Conservation (phyloP, 1,140 invertebrate species). For the Bradynema listronoti region DNA sequence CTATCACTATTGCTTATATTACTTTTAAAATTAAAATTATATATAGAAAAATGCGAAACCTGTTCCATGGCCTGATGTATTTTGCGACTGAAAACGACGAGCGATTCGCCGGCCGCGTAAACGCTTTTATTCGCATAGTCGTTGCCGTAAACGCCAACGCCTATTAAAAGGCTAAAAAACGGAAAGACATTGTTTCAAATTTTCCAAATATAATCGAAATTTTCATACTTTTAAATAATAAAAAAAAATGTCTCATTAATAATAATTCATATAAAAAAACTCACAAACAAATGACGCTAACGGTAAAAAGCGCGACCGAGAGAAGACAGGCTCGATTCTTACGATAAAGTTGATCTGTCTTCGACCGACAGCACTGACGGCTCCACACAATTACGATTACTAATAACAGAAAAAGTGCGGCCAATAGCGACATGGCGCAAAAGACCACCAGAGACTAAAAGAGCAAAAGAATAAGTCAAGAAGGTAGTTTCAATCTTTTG, state of each 20-base stretch:
- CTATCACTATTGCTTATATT: too few species aligned
- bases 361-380: slow-evolving; percentile 20
- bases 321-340: slow-evolving; percentile 13
- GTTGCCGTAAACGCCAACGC: slow-evolving; percentile 23
- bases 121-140: slow-evolving; percentile 27
- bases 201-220: too few species aligned
- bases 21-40: too few species aligned
- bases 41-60: slow-evolving; percentile 1
- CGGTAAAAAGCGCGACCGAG: slow-evolving; percentile 20
- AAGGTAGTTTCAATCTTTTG: background rate
- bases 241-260: background rate
- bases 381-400: slow-evolving; percentile 17
- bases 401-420: slow-evolving; percentile 18
- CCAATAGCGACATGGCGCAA: slow-evolving; percentile 15
- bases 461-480: slow-evolving; percentile 1
- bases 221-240: too few species aligned
- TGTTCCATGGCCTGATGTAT: slow-evolving; percentile 13
- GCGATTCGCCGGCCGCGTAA: background rate
- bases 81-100: slow-evolving; percentile 9
- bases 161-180: slow-evolving; percentile 12
- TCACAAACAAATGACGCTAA: slow-evolving; percentile 23
- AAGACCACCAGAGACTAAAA: slow-evolving; percentile 26
- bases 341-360: slow-evolving; percentile 8
- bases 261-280: background rate
- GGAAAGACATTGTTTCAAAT: too few species aligned